Evolutionary conservation across 2,888 invertebrate genomes (phyloP), one percentile per base, ranked within the genome.

Genomic region (Paralinhomoeus sp.): DNA sequence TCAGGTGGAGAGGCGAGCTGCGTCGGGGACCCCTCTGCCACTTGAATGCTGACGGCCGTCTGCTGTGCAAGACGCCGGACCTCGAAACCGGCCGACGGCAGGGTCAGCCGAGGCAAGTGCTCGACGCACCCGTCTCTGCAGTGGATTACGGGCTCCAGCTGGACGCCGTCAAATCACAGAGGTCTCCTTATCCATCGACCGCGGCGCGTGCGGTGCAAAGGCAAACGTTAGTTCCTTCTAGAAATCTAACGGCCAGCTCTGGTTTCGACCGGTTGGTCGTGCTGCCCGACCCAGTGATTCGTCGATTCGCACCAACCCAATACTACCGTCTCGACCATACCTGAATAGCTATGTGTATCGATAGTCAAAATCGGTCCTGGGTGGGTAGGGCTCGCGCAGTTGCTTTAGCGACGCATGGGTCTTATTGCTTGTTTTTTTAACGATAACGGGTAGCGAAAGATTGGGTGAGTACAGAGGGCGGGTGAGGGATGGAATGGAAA

Each of bases 101-200:
- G 13, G 46, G 44, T 41, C 41, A 31, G 21, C 27, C 43, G 41
- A 15, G 20, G 7, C 68, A 72, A 21, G 70, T 47, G 7, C 45
- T 21, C 7, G 13, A 15, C 5, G 82, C 82, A 57, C 75, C 75
- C 56, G 83, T 83, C 12, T 66, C 83, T 12, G 66, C 75, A 53
- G 71, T 89, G 44, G 80, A 84, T 62, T 93, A 83, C 64, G 91
- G 89, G 27, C 93, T 93, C 63, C 72, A 80, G 54, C 82, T 93
- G 81, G 93, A 97, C 64, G 82, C 84, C 60, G 87, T 91, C 1
- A 39, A 45, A 2, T 24, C 39, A n/a, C 9, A 21, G 22, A 7
- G 15, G n/a, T n/a, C n/a, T n/a, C n/a, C n/a, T n/a, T n/a, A n/a
- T n/a, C n/a, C n/a, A n/a, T n/a, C n/a, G n/a, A n/a, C n/a, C n/a